Evolutionary conservation across 2,113 vertebrate genomes (phyloP).

Genomic region (Anoura caudifer): DNA sequence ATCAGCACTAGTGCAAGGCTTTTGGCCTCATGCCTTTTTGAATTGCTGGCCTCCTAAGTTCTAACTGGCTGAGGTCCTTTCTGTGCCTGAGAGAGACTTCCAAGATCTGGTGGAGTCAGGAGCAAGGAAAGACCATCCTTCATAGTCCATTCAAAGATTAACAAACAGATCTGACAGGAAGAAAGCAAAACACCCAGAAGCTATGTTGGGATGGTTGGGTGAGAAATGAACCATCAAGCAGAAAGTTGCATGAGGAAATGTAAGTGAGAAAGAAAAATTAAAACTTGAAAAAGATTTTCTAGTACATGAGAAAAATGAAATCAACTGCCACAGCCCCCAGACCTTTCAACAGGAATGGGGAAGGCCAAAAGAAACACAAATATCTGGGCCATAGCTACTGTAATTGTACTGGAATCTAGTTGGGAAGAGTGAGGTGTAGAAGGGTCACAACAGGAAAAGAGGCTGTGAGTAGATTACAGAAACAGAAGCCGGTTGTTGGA

Average conservation of each 20-base stretch:
- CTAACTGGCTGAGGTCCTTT: neutral
- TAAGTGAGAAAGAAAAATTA: neutral
- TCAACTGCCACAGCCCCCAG: neutral
- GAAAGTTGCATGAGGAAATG: neutral
- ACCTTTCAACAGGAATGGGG: neutral
- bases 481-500: neutral
- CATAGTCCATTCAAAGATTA: neutral
- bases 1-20: neutral
- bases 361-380: neutral
- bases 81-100: neutral
- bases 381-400: neutral
- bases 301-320: neutral
- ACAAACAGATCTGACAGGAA: neutral
- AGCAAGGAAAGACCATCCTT: neutral
- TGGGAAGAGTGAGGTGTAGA: neutral
- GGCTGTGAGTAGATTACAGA: neutral
- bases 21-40: slow-evolving; percentile 1
- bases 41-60: neutral
- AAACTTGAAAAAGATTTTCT: neutral
- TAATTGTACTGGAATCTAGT: neutral
- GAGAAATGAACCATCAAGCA: neutral
- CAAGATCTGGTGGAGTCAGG: neutral
- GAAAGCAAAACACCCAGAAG: neutral
- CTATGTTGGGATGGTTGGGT: neutral
- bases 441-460: neutral